Base-by-base conservation (phyloP, 2,113 vertebrate genomes). In the Peromyscus polionotus region DNA sequence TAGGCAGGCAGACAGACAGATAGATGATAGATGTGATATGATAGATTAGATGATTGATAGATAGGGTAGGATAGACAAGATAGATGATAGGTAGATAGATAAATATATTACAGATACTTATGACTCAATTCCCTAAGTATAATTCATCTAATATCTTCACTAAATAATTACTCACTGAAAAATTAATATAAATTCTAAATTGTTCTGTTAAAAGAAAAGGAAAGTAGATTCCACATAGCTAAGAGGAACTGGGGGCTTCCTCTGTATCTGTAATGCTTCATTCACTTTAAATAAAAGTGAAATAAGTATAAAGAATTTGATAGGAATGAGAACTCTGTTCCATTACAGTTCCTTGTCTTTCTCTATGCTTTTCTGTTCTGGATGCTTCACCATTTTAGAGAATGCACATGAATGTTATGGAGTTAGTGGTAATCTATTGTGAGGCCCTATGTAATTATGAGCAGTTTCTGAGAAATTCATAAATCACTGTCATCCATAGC, bases 401-500 rank as follows among this genome's bases (percentile, higher is more conserved):
- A 76, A 45, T 14, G 5, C 63, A 31, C 1, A 0, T 26, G 28
- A 9, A 39, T 36, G 83, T 42, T 70, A 11, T 73, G 61, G n/a
- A 68, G 11, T 51, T 92, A 57, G 19, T 9, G 63, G 14, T 33
- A 14, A 89, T 54, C 67, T 24, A 77, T 6, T 2, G 24, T 86
- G 16, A 10, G 83, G 51, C 65, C 61, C 75, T 65, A 89, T 79
- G 75, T 42, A 73, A 95, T 79, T 85, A 88, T n/a, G 65, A 59
- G 45, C 10, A 80, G 48, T n/a, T 96, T 76, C 90, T 85, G 42
- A 42, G 90, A 89, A 96, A 92, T 70, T 68, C 75, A 57, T 36
- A 57, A 68, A 80, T 33, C 8, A 63, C 48, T 61, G 10, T 26
- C 19, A 87, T 89, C 28, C 48, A 68, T 42, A 68, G 36, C 57